Evolutionary conservation across 2,113 vertebrate species (phyloP).

Genomic region (Channa maculata): DNA sequence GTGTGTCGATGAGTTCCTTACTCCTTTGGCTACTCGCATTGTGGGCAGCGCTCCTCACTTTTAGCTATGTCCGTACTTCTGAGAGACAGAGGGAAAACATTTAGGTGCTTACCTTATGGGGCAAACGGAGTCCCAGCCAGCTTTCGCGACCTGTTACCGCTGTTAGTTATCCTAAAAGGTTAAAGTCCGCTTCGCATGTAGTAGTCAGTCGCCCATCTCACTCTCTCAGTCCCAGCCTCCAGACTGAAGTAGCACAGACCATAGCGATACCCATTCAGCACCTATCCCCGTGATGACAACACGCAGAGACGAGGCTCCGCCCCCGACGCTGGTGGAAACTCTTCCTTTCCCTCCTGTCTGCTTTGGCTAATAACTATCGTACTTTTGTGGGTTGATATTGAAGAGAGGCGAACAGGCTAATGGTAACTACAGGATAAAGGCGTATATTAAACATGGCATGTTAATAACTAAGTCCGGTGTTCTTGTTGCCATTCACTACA

Average conservation of each 20-base stretch:
- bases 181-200: constrained; percentile 16
- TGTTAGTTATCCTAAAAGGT: constrained; percentile 61
- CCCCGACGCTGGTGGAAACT: constrained; percentile 17
- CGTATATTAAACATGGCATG: not conserved
- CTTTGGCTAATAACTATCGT: not conserved
- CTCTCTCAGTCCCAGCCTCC: constrained; percentile 62
- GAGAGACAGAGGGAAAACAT: not conserved
- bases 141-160: not conserved
- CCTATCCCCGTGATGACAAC: constrained; percentile 69
- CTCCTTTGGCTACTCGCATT: not conserved
- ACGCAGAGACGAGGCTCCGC: constrained; percentile 64
- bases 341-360: not conserved
- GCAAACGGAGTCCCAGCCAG: constrained; percentile 14
- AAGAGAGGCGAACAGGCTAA: not conserved
- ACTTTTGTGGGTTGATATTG: not conserved
- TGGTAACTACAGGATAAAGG: not conserved
- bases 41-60: constrained; percentile 37
- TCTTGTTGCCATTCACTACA: not conserved
- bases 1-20: constrained; percentile 15
- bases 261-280: constrained; percentile 61
- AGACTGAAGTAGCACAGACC: constrained; percentile 65
- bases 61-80: constrained; percentile 22
- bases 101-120: constrained; percentile 43
- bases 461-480: not conserved
- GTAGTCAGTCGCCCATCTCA: constrained; percentile 47